These are phyloP conservation scores for Leiothrix lutea DNA, from an alignment of 2,113 vertebrate species.

Conservation along the genomic window DNA sequence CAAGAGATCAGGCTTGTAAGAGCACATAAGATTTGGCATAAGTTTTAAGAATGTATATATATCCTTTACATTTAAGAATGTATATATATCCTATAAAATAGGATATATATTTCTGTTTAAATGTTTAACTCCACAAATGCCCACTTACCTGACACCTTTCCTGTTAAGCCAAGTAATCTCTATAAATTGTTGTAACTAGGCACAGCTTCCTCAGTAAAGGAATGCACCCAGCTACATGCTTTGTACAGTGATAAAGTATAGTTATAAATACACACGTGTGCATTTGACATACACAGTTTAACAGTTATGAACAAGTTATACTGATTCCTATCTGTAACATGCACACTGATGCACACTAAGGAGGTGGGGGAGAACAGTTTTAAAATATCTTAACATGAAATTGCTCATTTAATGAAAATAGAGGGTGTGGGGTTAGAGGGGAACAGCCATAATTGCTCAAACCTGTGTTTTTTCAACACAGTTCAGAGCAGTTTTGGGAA, in stretches of 20 bases:
- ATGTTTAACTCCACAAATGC: neutral
- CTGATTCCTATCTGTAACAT: neutral
- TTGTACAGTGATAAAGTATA: neutral
- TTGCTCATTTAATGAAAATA: neutral
- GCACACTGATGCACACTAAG: neutral
- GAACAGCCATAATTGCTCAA: neutral
- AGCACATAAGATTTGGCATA: neutral
- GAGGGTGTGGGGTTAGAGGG: neutral
- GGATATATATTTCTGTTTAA: neutral
- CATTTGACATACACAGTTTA: neutral
- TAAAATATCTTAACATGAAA: neutral
- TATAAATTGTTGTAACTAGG: neutral
- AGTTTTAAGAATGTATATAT: neutral
- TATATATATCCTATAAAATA: neutral
- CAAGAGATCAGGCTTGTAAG: neutral
- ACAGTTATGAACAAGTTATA: neutral
- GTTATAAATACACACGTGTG: accelerated
- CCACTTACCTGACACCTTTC: neutral
- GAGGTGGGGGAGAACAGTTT: neutral
- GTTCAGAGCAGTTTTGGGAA: neutral
- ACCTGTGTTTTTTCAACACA: neutral
- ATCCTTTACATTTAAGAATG: neutral
- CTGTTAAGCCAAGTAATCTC: neutral
- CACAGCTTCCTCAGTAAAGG: neutral
- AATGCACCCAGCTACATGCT: neutral